Evolutionary conservation across 2,113 vertebrate genomes (phyloP), one percentile per base, ranked within the genome.

Genomic region (Corydoras maculifer): DNA sequence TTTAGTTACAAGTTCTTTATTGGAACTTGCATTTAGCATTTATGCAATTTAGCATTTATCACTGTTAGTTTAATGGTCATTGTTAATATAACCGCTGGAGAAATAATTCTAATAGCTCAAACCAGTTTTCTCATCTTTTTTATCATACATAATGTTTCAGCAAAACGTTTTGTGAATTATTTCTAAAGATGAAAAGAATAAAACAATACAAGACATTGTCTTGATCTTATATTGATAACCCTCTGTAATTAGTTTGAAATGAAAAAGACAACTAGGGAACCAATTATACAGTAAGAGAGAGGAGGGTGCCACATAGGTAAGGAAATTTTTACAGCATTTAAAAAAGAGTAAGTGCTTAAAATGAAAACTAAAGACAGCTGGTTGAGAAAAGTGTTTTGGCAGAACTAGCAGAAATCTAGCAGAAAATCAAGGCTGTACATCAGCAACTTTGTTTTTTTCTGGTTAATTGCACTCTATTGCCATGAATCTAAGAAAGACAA

Each of bases 181-280:
- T 9, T 14, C 14, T 79, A 83, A 77, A 12, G 62, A 10, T 53
- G 4, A 6, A 12, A 53, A 10, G 13, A 53, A 53, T 53, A 53
- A 53, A 53, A 53, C 51, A 75, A 78, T 15, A 18, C 18, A 12
- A 12, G 14, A 29, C 14, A 58, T 43, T 12, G 8, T 51, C 18
- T 68, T 70, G 29, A 31, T 75, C 75, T 72, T 73, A 67, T 60
- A 43, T 77, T 80, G 51, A 3, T 12, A 12, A 53, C 5, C 73
- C 77, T 57, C 68, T 31, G n/a, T 58, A 62, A 73, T 62, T 53
- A 12, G 58, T 73, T 74, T 78, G 43, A 78, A 74, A 79, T 78
- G 70, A 67, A 75, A 76, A 57, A 68, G 14, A 15, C 65, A 68
- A 43, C 63, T 60, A 66, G 10, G 51, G 13, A 10, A 25, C 11